Percentiles rank a stretch among this genome's conserved stretches.
Evolutionary conservation across 2,797 vertebrate species (phyloP).

Genomic region (Gambelia wislizenii): DNA sequence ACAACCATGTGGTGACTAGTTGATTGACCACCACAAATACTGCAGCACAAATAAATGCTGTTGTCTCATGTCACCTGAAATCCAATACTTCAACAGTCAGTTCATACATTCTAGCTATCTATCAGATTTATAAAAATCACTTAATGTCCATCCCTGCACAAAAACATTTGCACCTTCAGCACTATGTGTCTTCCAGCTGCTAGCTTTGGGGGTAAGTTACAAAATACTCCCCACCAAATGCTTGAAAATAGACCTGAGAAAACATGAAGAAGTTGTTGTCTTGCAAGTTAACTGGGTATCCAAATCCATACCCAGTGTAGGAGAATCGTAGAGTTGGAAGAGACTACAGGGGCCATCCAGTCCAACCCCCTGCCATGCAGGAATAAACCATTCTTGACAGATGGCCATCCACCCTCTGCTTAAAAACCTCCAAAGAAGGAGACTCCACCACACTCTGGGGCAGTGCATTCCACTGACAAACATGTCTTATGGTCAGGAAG

Average conservation of each 20-base stretch:
- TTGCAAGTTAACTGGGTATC: neutral
- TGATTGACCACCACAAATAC: neutral
- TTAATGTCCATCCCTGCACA: too few relatives aligned
- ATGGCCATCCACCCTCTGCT: too few relatives aligned
- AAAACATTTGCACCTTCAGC: neutral
- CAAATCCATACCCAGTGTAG: neutral
- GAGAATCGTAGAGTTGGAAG: too few relatives aligned
- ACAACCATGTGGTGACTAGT: too few relatives aligned
- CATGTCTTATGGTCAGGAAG: too few relatives aligned
- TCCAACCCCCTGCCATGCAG: too few relatives aligned
- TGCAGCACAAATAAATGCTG: neutral
- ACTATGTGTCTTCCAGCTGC: neutral
- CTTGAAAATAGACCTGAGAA: neutral
- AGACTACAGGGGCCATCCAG: too few relatives aligned
- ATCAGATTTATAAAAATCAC: neutral
- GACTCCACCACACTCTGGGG: too few relatives aligned
- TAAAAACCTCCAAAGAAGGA: too few relatives aligned
- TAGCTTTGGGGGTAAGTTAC: neutral
- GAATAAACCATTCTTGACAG: too few relatives aligned
- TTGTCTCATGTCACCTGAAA: neutral
- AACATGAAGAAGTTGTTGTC: neutral
- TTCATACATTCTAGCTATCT: neutral
- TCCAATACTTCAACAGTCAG: neutral
- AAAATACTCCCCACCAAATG: too few relatives aligned
- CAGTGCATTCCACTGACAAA: too few relatives aligned